These are phyloP conservation scores for Drosophila hamatofila DNA, from an alignment of 2,888 invertebrate genomes.

Conservation along the genomic window DNA sequence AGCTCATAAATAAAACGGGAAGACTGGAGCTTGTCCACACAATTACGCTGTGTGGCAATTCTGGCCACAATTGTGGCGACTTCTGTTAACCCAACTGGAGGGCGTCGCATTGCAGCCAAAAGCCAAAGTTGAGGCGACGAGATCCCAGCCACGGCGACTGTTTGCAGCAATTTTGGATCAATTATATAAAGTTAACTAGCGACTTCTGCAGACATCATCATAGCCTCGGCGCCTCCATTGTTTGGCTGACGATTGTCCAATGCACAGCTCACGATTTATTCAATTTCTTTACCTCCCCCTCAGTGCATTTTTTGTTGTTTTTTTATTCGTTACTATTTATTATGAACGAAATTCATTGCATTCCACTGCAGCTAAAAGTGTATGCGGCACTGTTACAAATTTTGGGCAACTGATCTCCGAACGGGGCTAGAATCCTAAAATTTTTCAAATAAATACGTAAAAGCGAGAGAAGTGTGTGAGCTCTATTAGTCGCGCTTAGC, in stretches of 20 bases:
- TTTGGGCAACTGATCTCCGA: conserved; percentile 11
- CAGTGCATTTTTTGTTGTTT: background rate
- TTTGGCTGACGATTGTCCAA: conserved; percentile 47
- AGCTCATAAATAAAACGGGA: conserved; percentile 37
- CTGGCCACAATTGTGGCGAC: conserved; percentile 46
- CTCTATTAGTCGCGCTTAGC: conserved; percentile 80
- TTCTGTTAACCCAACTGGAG: conserved; percentile 26
- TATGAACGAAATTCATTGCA: conserved; percentile 27
- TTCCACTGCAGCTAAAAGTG: conserved; percentile 15
- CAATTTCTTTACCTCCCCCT: conserved; percentile 35
- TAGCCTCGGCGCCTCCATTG: conserved; percentile 51
- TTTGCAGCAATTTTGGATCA: conserved; percentile 70
- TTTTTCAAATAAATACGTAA: conserved; percentile 19
- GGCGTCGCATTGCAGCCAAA: conserved; percentile 42
- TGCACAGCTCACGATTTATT: conserved; percentile 70
- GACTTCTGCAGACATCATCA: conserved; percentile 42
- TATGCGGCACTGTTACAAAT: conserved; percentile 11
- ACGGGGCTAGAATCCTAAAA: background rate
- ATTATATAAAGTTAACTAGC: conserved; percentile 63
- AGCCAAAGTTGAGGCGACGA: conserved; percentile 67
- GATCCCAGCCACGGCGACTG: conserved; percentile 40
- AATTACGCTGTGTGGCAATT: conserved; percentile 67
- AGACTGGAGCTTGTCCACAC: conserved; percentile 42
- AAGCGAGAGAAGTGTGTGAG: background rate
- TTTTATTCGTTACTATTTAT: conserved; percentile 36